These are phyloP conservation scores for Meloe dianella DNA, from an alignment of 2,888 invertebrate species.

Conservation along the genomic window DNA sequence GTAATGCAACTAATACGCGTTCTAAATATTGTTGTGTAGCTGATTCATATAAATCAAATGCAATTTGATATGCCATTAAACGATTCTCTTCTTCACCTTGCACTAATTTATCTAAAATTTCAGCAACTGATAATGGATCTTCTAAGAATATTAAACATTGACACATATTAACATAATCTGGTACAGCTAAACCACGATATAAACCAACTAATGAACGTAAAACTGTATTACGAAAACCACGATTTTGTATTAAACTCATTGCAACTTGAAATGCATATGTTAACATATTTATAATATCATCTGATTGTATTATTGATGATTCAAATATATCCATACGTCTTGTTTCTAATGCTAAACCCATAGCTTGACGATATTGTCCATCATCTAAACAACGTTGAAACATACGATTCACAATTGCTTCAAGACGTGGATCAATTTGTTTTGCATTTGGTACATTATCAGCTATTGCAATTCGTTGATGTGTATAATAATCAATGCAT, in stretches of 20 bases:
- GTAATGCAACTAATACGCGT: conserved; percentile 81
- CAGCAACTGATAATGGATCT: conserved; percentile 90
- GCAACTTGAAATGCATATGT: conserved; percentile 95
- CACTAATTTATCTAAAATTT: conserved; percentile 88
- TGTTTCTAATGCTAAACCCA: conserved; percentile 96
- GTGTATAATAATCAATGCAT: conserved; percentile 96
- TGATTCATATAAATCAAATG: conserved; percentile 98
- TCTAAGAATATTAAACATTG: conserved; percentile 97
- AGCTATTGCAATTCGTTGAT: conserved; percentile 78
- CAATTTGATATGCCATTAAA: conserved; percentile 98
- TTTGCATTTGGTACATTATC: conserved; percentile 72
- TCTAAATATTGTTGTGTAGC: conserved; percentile 97
- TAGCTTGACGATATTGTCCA: conserved; percentile 92
- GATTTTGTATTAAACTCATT: conserved; percentile 94
- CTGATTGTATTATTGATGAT: conserved; percentile 87
- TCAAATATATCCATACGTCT: conserved; percentile 97
- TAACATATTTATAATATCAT: conserved; percentile 89
- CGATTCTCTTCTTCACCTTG: conserved; percentile 73
- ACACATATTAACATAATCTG: conserved; percentile 98
- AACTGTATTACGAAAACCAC: conserved; percentile 90
- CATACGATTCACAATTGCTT: conserved; percentile 96
- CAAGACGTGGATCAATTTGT: conserved; percentile 80
- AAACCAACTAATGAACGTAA: conserved; percentile 87
- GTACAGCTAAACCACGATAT: conserved; percentile 85
- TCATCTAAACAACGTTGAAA: conserved; percentile 95